Conservation (phyloP, 2,888 invertebrate genomes). For the Tetranychus piercei region DNA sequence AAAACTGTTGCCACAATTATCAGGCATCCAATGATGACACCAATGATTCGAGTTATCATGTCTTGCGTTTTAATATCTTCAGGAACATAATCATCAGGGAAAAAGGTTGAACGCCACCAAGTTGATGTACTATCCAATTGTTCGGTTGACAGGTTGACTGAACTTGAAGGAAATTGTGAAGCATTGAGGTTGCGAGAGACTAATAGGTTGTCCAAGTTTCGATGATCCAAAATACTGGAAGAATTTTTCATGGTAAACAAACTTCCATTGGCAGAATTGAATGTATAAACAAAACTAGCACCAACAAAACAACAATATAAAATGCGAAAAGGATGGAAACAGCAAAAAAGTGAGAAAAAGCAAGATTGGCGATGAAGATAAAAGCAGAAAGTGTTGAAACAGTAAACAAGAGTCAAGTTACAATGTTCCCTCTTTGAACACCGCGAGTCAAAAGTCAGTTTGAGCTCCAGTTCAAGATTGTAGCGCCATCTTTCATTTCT, state of each 20-base stretch:
- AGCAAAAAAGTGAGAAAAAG: too few relatives aligned
- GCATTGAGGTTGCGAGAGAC: not conserved
- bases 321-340: too few relatives aligned
- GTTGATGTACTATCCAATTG: not conserved
- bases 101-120: constrained; percentile 1
- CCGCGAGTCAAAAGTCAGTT: too few relatives aligned
- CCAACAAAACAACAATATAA: too few relatives aligned
- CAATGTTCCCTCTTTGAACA: too few relatives aligned
- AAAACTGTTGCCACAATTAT: constrained; percentile 26
- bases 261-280: not conserved
- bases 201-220: not conserved
- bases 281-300: too few relatives aligned
- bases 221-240: not conserved
- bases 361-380: too few relatives aligned
- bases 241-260: not conserved
- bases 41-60: constrained; percentile 22
- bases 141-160: not conserved
- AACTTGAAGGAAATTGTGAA: not conserved
- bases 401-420: too few relatives aligned
- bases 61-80: constrained; percentile 12
- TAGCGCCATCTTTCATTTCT: too few relatives aligned
- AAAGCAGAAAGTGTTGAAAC: too few relatives aligned
- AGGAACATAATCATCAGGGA: not conserved
- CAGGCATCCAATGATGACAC: constrained; percentile 29
- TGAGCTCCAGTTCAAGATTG: too few relatives aligned